Evolutionary conservation across 30 jellyfish, hydroid and myxozoan species (phyloP), one percentile per base, ranked within the genome.

Genomic region (Catostylus mosaicus): DNA sequence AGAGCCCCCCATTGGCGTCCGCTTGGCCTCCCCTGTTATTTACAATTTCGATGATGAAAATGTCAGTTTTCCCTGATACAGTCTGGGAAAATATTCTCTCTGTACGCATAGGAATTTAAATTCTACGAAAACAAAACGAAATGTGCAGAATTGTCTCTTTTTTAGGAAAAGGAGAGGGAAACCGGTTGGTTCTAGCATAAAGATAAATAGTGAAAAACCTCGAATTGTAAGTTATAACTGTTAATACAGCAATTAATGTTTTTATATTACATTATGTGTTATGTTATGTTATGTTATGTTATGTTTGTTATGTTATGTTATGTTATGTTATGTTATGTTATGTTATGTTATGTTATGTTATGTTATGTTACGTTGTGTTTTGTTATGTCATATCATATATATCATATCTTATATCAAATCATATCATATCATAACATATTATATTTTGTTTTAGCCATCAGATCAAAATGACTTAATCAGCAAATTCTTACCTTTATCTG

Each of bases 401-500:
- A 24, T 52, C 30, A 52, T 52, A 6, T 52, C 22, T 6, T 10
- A 52, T 52, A 52, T 7, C 7, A 24, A 52, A 43, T 43, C 12
- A 16, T 43, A 43, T 43, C 30, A 27, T 6, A 57, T 57, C 23
- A 27, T 57, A 19, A 5, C 33, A n/a, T 27, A 57, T 57, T 10
- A 5, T 6, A 43, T 12, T 64, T 7, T 20, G 22, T 64, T 64
- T 43, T 43, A 43, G 56, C 8, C 56, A 6, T 43, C 56, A 43
- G 56, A 43, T 43, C 66, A 69, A 20, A n/a, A n/a, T n/a, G n/a
- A n/a, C n/a, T n/a, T n/a, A n/a, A n/a, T n/a, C n/a, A 54, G 40
- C 18, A 69, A 69, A 69, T 18, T 69, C 23, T 66, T 69, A 10
- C 82, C 82, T n/a, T 54, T n/a, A 1, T 38, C 82, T 69, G 82